Evolutionary conservation across 2,113 vertebrate genomes (phyloP).

Genomic region (Sceloporus tristichus): DNA sequence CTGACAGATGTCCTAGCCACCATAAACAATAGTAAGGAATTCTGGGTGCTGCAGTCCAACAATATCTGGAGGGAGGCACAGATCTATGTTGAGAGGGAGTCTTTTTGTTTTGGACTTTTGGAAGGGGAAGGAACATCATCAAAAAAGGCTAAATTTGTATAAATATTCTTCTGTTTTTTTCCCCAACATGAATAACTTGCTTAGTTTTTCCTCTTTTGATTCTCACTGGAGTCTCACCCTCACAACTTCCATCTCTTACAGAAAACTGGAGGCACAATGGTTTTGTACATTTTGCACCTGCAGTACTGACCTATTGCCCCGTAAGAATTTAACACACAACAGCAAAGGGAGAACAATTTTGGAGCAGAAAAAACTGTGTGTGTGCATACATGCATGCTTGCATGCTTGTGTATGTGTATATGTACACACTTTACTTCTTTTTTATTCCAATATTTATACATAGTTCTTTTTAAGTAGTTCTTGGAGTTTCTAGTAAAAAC

Average conservation of each 20-base stretch:
- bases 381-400: too few relatives aligned
- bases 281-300: constrained; percentile 6
- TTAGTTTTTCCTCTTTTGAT: not conserved
- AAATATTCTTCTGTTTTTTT: not conserved
- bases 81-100: too few relatives aligned
- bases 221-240: not conserved
- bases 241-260: not conserved
- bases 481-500: not conserved
- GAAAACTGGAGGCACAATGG: not conserved
- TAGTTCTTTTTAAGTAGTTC: not conserved
- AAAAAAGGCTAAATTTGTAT: not conserved
- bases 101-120: not conserved
- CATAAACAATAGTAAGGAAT: too few relatives aligned
- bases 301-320: not conserved
- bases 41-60: too few relatives aligned
- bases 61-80: too few relatives aligned
- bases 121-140: not conserved
- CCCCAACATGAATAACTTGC: not conserved
- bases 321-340: not conserved
- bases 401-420: too few relatives aligned
- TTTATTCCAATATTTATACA: not conserved
- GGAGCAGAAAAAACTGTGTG: not conserved
- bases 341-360: not conserved
- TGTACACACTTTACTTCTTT: too few relatives aligned
- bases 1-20: too few relatives aligned